A percentile compares a stretch with the other conserved stretches of the same genome.
phyloP scores from a whole-genome alignment of 2,888 invertebrate species.

The Alloscopus bannaensis region DNA sequence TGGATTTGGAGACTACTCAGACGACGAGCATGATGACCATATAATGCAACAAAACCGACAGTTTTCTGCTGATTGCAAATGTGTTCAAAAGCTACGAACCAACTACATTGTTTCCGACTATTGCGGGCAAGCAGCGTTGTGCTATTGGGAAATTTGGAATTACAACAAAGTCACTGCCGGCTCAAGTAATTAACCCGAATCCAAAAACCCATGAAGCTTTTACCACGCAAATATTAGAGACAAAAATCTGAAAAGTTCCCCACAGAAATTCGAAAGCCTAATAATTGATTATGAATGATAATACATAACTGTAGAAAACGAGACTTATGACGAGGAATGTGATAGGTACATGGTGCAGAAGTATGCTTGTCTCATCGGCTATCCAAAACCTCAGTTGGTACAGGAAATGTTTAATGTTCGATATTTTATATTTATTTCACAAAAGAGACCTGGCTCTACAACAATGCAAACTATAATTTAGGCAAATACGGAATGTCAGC shows the following conservation, averaged over 20 bases:
- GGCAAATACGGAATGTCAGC: slow-evolving; percentile 1
- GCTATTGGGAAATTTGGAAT: slow-evolving; percentile 37
- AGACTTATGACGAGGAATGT: slow-evolving; percentile 1
- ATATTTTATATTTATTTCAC: too few species aligned
- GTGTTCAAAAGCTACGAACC: slow-evolving; percentile 19
- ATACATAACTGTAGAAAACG: background rate
- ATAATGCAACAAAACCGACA: slow-evolving; percentile 14
- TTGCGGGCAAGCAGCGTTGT: slow-evolving; percentile 23
- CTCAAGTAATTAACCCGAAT: background rate
- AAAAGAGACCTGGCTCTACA: too few species aligned
- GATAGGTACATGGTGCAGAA: slow-evolving; percentile 25
- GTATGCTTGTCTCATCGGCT: slow-evolving; percentile 25
- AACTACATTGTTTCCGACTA: slow-evolving; percentile 12
- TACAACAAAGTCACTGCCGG: slow-evolving; percentile 11
- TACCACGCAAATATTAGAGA: background rate
- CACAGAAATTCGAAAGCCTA: too few species aligned
- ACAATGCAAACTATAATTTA: too few species aligned
- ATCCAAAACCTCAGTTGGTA: slow-evolving; percentile 35
- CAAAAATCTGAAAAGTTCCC: too few species aligned
- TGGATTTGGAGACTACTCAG: too few species aligned
- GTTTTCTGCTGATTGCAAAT: slow-evolving; percentile 27
- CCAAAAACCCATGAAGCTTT: background rate
- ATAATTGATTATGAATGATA: background rate
- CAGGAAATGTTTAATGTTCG: background rate
- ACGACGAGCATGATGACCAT: background rate